Evolutionary conservation across 2,888 invertebrate species (phyloP).

Genomic region (Rhagophthalmus giganteus): DNA sequence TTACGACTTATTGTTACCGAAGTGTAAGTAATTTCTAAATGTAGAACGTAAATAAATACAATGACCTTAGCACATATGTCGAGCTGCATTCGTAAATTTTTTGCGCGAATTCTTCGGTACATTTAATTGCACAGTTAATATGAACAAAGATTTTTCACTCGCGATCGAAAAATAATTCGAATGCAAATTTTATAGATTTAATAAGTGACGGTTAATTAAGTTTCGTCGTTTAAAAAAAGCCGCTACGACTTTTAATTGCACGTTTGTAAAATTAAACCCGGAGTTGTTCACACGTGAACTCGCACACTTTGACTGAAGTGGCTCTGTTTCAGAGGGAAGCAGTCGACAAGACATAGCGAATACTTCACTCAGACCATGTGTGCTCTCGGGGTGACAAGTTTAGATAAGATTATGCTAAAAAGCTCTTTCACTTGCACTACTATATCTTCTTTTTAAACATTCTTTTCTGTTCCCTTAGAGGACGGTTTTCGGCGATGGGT

Average conservation of each 20-base stretch:
- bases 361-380: slow-evolving; percentile 34
- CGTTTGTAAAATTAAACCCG: slow-evolving; percentile 17
- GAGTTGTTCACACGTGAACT: slow-evolving; percentile 35
- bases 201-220: too few species aligned
- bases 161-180: too few species aligned
- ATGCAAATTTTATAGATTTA: too few species aligned
- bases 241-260: slow-evolving; percentile 10
- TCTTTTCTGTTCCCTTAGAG: slow-evolving; percentile 16
- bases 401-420: slow-evolving; percentile 42
- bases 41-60: not conserved
- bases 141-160: too few species aligned
- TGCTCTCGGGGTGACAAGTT: slow-evolving; percentile 39
- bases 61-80: slow-evolving; percentile 4
- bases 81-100: slow-evolving; percentile 3
- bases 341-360: slow-evolving; percentile 35
- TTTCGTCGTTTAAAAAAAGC: not conserved
- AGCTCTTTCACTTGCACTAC: slow-evolving; percentile 21
- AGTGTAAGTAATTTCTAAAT: not conserved
- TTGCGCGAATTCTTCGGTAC: slow-evolving; percentile 2
- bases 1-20: slow-evolving; percentile 1
- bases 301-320: slow-evolving; percentile 36
- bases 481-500: slow-evolving; percentile 11
- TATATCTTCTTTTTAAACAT: slow-evolving; percentile 6
- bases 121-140: too few species aligned
- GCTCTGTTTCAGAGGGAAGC: slow-evolving; percentile 30